Percentiles rank a stretch among this genome's conserved stretches.
Evolutionary conservation across 2,113 vertebrate genomes (phyloP).

Genomic region (Nothoprocta perdicaria): DNA sequence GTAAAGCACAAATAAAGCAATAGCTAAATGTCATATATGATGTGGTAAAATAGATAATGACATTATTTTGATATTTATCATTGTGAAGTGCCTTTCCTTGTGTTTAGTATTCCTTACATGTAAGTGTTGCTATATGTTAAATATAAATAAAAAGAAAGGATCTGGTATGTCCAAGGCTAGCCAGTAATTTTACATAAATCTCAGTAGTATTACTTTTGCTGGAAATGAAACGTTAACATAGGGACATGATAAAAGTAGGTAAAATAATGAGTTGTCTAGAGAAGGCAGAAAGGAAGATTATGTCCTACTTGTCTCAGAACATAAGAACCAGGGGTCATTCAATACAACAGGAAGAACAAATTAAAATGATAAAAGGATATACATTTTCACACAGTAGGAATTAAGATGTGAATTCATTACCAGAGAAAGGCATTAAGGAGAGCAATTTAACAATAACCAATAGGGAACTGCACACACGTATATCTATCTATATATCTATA

Average conservation of each 20-base stretch:
- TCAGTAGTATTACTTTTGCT: neutral
- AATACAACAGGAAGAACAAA: neutral
- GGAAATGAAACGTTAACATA: neutral
- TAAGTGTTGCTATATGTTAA: neutral
- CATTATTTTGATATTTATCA: neutral
- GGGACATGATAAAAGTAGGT: neutral
- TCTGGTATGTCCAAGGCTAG: neutral
- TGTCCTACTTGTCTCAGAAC: neutral
- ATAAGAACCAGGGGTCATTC: neutral
- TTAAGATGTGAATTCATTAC: neutral
- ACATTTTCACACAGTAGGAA: neutral
- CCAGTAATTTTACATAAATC: neutral
- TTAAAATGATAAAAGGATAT: neutral
- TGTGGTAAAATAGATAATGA: neutral
- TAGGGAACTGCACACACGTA: accelerated
- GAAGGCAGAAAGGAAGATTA: neutral
- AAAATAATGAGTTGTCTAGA: neutral
- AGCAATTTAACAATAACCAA: neutral
- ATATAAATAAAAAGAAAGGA: too few species aligned
- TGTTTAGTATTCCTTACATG: neutral
- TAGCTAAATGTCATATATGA: neutral
- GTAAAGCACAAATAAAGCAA: neutral
- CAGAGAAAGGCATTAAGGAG: neutral
- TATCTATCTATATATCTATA: neutral
- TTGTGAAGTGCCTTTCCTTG: neutral